phyloP scores from a whole-genome alignment of 2,113 vertebrate species.

The Poecile atricapillus region DNA sequence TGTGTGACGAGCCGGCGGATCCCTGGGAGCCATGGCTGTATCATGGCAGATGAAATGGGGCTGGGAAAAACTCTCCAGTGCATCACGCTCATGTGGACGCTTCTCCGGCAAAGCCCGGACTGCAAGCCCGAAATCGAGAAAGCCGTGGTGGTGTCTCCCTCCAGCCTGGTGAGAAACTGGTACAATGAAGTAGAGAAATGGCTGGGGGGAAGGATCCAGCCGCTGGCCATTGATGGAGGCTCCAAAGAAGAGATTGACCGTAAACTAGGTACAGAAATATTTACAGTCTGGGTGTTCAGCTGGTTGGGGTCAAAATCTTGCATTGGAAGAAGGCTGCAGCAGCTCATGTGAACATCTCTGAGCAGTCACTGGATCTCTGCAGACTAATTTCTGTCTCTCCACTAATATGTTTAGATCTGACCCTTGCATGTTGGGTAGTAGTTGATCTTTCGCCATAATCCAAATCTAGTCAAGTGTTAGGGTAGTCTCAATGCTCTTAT shows the following conservation, averaged over 20 bases:
- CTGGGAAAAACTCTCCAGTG: slow-evolving; percentile 97
- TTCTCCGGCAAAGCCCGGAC: slow-evolving; percentile 91
- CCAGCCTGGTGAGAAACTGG: slow-evolving; percentile 97
- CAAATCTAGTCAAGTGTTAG: neutral
- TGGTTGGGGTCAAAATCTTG: neutral
- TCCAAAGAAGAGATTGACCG: slow-evolving; percentile 90
- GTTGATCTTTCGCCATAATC: neutral
- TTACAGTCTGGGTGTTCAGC: accelerated
- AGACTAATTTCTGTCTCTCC: neutral
- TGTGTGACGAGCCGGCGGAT: slow-evolving; percentile 91
- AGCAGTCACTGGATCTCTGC: neutral
- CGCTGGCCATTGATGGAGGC: slow-evolving; percentile 93
- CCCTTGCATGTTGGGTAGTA: neutral
- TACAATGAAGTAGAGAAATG: slow-evolving; percentile 95
- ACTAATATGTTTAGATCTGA: neutral
- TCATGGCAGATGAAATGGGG: slow-evolving; percentile 99
- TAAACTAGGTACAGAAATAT: slow-evolving; percentile 79
- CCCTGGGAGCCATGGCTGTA: slow-evolving; percentile 86
- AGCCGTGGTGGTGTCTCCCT: slow-evolving; percentile 92
- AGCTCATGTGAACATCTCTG: neutral
- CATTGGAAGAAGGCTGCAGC: neutral
- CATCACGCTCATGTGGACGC: slow-evolving; percentile 92
- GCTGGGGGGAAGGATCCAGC: slow-evolving; percentile 88
- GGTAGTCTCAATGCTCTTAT: neutral
- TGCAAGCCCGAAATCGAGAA: slow-evolving; percentile 92